Evolutionary conservation across 2,797 vertebrate species (phyloP).

Genomic region (Anguilla pacifica): DNA sequence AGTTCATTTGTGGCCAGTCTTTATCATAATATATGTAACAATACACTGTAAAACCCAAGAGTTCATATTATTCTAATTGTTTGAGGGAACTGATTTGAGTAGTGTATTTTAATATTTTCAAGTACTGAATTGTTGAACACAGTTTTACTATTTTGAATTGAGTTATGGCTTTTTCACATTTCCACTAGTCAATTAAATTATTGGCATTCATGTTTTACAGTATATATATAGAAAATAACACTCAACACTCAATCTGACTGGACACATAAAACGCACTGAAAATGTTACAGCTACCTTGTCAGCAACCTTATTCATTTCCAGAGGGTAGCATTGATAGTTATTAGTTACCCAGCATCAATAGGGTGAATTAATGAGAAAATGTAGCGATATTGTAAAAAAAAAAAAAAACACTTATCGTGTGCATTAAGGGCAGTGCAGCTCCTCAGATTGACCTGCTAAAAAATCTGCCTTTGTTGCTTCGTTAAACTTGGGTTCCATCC

Average conservation of each 20-base stretch:
- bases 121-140: not conserved
- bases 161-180: not conserved
- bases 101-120: too few species aligned
- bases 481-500: not conserved
- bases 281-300: not conserved
- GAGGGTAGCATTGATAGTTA: not conserved
- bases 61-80: not conserved
- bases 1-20: not conserved
- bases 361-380: not conserved
- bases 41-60: not conserved
- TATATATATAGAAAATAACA: too few species aligned
- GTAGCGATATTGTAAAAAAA: not conserved
- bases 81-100: not conserved
- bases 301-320: not conserved
- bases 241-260: not conserved
- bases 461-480: not conserved
- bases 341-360: too few species aligned
- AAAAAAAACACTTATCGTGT: not conserved
- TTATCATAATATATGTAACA: not conserved
- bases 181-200: too few species aligned
- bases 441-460: not conserved
- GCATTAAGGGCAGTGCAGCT: not conserved
- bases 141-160: not conserved
- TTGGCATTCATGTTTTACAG: too few species aligned
- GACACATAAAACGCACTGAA: not conserved